Conservation (phyloP, 2,113 vertebrate species). For the Lepisosteus osseus region DNA sequence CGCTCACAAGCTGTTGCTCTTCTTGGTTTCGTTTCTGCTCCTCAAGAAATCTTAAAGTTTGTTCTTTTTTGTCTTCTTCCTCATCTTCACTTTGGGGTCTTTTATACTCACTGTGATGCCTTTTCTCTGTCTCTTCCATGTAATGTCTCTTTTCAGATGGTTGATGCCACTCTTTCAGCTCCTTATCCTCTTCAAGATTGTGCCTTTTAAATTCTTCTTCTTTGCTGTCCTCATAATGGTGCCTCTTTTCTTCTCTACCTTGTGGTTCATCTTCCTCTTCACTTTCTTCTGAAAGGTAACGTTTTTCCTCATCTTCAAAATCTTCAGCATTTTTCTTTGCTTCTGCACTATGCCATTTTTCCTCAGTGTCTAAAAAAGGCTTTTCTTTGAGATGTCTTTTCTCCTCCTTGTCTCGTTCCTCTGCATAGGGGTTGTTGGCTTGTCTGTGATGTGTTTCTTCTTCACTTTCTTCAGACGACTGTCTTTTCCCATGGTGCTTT, state of each 20-base stretch:
- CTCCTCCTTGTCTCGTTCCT: conserved; percentile 32
- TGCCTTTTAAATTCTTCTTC: conserved; percentile 29
- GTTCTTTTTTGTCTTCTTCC: conserved; percentile 36
- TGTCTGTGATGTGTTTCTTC: conserved; percentile 25
- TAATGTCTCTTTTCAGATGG: conserved; percentile 35
- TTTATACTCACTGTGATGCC: conserved; percentile 1
- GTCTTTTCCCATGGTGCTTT: conserved; percentile 10
- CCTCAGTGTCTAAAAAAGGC: conserved; percentile 33
- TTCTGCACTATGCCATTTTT: conserved; percentile 28
- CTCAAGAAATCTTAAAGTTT: conserved; percentile 50
- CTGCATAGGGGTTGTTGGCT: conserved; percentile 12
- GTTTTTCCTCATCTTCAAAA: conserved; percentile 11
- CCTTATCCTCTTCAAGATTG: conserved; percentile 41
- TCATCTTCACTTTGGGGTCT: conserved; percentile 12
- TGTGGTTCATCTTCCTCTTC: neutral
- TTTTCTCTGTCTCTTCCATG: conserved; percentile 31
- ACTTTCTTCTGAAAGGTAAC: conserved; percentile 13
- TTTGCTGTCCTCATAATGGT: conserved; percentile 23
- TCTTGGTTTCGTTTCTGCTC: conserved; percentile 33
- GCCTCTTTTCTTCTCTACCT: conserved; percentile 33
- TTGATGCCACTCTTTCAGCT: conserved; percentile 36
- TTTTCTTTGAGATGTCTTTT: conserved; percentile 36
- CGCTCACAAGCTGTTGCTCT: conserved; percentile 27
- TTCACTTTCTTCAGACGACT: conserved; percentile 18
- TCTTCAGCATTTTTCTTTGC: conserved; percentile 13